These are phyloP conservation scores for Cheumatopsyche charites DNA, from an alignment of 1,140 invertebrate genomes.

Conservation along the genomic window DNA sequence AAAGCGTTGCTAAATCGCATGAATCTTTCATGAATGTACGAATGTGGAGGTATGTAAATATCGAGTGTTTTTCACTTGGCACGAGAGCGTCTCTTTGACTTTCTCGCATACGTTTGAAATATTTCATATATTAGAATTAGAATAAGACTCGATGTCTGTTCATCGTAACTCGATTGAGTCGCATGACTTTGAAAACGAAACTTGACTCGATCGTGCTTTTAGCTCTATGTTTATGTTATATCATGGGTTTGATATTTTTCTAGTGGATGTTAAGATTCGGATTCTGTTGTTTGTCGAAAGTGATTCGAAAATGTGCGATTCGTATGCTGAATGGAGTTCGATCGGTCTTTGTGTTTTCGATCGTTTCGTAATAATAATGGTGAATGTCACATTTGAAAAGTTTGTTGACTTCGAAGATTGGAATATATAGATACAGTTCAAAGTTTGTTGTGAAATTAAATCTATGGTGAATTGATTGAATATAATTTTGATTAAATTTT, in stretches of 20 bases:
- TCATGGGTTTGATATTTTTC: no score
- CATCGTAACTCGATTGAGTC: neutral
- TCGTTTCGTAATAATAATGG: neutral
- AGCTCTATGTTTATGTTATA: neutral
- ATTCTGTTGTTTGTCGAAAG: no score
- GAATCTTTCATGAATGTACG: constrained; percentile 10
- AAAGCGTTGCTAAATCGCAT: constrained; percentile 17
- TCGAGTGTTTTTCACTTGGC: constrained; percentile 14
- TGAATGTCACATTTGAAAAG: no score
- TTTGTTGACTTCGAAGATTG: no score
- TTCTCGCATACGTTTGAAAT: constrained; percentile 15
- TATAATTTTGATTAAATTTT: no score
- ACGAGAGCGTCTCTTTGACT: constrained; percentile 5
- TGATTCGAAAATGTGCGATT: no score
- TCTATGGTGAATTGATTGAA: no score
- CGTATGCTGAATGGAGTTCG: no score
- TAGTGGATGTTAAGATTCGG: no score
- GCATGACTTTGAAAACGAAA: constrained; percentile 14
- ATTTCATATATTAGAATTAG: constrained; percentile 13
- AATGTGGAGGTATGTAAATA: neutral
- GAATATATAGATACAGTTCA: no score
- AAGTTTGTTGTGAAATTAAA: no score
- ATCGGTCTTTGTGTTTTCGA: neutral
- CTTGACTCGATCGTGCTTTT: neutral
- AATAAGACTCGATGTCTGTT: neutral